These are phyloP conservation scores for Trissolcus japonicus DNA, from an alignment of 2,888 invertebrate genomes.

Conservation along the genomic window DNA sequence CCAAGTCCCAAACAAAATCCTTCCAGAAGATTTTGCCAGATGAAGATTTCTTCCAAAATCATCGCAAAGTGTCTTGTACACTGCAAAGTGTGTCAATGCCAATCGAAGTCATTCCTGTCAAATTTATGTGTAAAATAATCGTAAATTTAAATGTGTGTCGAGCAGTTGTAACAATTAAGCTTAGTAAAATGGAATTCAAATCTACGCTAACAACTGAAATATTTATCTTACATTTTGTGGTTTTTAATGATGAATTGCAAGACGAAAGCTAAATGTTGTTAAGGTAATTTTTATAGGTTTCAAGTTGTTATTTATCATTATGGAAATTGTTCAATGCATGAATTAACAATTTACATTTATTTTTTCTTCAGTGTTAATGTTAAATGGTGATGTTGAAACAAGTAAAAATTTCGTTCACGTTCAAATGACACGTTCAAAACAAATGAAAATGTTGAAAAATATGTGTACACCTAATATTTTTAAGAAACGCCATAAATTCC, in stretches of 20 bases:
- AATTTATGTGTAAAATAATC: slow-evolving; percentile 10
- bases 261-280: background rate
- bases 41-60: slow-evolving; percentile 34
- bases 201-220: background rate
- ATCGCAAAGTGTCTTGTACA: slow-evolving; percentile 25
- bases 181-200: background rate
- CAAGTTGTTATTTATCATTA: too few relatives aligned
- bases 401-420: too few relatives aligned
- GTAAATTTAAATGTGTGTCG: background rate
- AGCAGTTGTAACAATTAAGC: slow-evolving; percentile 1
- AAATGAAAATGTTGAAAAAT: too few relatives aligned
- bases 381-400: too few relatives aligned
- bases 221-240: background rate
- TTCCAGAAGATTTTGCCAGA: slow-evolving; percentile 48
- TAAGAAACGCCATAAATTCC: too few relatives aligned
- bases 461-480: too few relatives aligned
- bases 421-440: too few relatives aligned
- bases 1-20: slow-evolving; percentile 28
- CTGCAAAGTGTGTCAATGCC: slow-evolving; percentile 20
- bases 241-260: background rate
- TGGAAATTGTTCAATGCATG: slow-evolving; percentile 6
- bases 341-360: background rate
- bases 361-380: too few relatives aligned
- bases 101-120: slow-evolving; percentile 34
- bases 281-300: background rate